Evolutionary conservation across 2,888 invertebrate species (phyloP).

Genomic region (Oegoconia quadripuncta): DNA sequence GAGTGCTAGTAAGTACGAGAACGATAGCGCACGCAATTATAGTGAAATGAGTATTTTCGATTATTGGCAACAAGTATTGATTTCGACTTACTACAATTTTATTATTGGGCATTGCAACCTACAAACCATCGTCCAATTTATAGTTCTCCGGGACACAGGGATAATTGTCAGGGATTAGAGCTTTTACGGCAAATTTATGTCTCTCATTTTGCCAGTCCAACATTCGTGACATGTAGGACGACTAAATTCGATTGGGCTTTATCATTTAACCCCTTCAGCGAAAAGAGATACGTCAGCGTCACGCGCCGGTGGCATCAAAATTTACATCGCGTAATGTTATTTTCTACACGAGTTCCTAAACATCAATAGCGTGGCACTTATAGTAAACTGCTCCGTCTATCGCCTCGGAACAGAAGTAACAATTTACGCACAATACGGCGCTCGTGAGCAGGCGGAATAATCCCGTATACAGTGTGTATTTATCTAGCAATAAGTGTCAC

Average conservation of each 20-base stretch:
- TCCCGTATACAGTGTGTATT: slow-evolving; percentile 11
- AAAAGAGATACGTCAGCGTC: not conserved
- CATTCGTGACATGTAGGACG: not conserved
- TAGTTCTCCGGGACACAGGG: no score
- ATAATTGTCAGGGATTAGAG: no score
- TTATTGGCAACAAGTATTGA: no score
- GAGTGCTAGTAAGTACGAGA: no score
- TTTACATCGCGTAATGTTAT: not conserved
- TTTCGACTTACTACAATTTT: no score
- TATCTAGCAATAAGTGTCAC: slow-evolving; percentile 29
- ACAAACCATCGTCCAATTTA: no score
- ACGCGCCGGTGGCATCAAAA: not conserved
- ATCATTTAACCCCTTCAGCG: not conserved
- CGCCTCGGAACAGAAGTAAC: not conserved
- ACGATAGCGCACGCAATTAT: no score
- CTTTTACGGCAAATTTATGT: not conserved
- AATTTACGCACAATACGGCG: not conserved
- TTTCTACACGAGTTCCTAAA: not conserved
- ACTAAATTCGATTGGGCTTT: not conserved
- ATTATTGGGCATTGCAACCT: no score
- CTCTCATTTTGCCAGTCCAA: not conserved
- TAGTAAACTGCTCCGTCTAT: not conserved
- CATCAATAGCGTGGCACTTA: not conserved
- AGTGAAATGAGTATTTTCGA: no score
- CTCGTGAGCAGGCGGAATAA: not conserved